A percentile compares a stretch with the other conserved stretches of the same genome.
Conservation (phyloP, 2,797 vertebrate genomes). For the Argyrosomus regius region DNA sequence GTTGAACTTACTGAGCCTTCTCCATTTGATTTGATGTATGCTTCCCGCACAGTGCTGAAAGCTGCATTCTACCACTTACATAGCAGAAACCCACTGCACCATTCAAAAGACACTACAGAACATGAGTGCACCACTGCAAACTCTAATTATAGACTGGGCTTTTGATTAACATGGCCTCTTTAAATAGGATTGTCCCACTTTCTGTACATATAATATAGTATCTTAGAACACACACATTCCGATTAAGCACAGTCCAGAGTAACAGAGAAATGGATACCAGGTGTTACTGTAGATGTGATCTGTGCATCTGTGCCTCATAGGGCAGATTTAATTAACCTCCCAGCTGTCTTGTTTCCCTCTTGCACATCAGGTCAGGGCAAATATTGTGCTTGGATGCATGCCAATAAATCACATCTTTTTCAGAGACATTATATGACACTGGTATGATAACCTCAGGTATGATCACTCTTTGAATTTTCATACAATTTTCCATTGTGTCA, state of each 20-base stretch:
- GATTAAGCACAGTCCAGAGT: conserved; percentile 21
- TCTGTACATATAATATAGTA: conserved; percentile 39
- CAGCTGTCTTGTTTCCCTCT: conserved; percentile 63
- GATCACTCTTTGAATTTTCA: neutral
- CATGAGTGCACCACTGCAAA: conserved; percentile 23
- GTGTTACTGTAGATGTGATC: conserved; percentile 44
- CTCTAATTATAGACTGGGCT: conserved; percentile 65
- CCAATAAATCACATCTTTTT: conserved; percentile 1
- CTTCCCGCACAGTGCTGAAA: conserved; percentile 31
- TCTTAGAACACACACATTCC: conserved; percentile 25
- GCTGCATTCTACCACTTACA: conserved; percentile 25
- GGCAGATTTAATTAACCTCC: conserved; percentile 72
- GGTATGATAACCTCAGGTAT: neutral
- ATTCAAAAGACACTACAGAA: conserved; percentile 11
- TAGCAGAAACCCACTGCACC: conserved; percentile 40
- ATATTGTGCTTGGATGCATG: conserved; percentile 6
- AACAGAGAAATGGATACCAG: conserved; percentile 44
- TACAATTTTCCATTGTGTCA: neutral
- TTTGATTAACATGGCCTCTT: conserved; percentile 65
- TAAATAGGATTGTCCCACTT: conserved; percentile 71
- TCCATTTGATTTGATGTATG: conserved; percentile 29
- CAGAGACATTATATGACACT: neutral
- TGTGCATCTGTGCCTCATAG: conserved; percentile 52
- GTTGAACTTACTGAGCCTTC: conserved; percentile 13
- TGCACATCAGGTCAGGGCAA: conserved; percentile 36